Evolutionary conservation across 1,140 invertebrate genomes (phyloP).

Genomic region (Stegodyphus dumicola): DNA sequence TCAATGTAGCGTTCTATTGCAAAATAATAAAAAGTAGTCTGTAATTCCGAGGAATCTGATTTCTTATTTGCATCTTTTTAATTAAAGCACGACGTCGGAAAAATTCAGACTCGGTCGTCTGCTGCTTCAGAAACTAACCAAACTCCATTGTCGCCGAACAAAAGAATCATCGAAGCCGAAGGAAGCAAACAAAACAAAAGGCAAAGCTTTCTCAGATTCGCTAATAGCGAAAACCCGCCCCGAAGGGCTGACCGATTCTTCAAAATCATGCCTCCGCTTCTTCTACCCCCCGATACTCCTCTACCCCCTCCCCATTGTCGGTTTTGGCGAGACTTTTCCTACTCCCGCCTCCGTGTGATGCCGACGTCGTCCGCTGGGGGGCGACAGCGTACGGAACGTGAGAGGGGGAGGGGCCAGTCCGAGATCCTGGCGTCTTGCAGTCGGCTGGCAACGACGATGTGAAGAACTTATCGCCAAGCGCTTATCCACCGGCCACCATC

Average conservation of each 20-base stretch:
- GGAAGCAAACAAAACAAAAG: slow-evolving; percentile 39
- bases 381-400: slow-evolving; percentile 53
- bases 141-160: background rate
- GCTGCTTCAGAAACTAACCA: background rate
- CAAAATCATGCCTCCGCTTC: slow-evolving; percentile 4
- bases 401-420: slow-evolving; percentile 14
- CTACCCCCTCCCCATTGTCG: slow-evolving; percentile 30
- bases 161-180: slow-evolving; percentile 1
- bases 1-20: too few species aligned
- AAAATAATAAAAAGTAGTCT: too few species aligned
- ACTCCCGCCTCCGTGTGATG: slow-evolving; percentile 32
- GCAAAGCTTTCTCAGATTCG: slow-evolving; percentile 37
- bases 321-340: slow-evolving; percentile 6
- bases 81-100: too few species aligned
- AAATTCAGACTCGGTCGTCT: too few species aligned
- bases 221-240: slow-evolving; percentile 52
- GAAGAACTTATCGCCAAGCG: slow-evolving; percentile 5
- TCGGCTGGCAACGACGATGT: slow-evolving; percentile 4
- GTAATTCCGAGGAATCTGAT: too few species aligned
- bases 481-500: background rate
- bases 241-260: slow-evolving; percentile 34
- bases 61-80: too few species aligned
- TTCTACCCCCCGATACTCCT: background rate
- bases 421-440: slow-evolving; percentile 44
- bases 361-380: slow-evolving; percentile 34